phyloP scores from a whole-genome alignment of 2,113 vertebrate genomes.

The Uria lomvia region DNA sequence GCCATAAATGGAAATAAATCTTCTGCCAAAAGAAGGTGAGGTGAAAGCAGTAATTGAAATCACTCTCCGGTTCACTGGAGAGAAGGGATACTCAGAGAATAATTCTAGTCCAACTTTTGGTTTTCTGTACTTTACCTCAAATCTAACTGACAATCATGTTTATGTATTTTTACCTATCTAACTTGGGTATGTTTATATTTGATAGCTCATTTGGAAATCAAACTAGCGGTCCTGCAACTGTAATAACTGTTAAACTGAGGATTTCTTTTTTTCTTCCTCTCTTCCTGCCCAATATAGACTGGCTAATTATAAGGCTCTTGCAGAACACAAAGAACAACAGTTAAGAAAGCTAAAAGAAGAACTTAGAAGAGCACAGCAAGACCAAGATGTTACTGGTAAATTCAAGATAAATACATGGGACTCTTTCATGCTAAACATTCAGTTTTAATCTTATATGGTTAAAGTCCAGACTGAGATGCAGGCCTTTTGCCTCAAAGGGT shows the following conservation, averaged over 20 bases:
- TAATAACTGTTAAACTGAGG: background rate
- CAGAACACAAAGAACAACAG: constrained; percentile 75
- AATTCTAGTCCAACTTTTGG: background rate
- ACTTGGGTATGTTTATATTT: background rate
- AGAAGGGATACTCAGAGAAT: background rate
- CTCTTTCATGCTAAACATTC: background rate
- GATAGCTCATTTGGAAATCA: background rate
- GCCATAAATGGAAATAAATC: background rate
- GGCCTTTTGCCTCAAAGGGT: background rate
- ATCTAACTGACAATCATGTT: background rate
- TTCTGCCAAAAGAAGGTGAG: background rate
- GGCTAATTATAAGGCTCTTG: constrained; percentile 66
- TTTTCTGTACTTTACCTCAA: background rate
- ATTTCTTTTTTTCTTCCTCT: background rate
- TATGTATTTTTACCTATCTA: background rate
- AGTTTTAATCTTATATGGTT: background rate
- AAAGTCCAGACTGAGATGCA: background rate
- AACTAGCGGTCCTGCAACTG: background rate
- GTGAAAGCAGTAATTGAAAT: background rate
- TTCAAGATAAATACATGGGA: background rate
- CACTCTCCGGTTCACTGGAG: background rate
- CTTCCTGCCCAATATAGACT: constrained; percentile 49
- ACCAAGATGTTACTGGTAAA: constrained; percentile 82
- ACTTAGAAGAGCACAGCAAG: constrained; percentile 77
- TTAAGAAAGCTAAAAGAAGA: constrained; percentile 81